phyloP scores from a whole-genome alignment of 2,113 vertebrate species.

The Tenrec ecaudatus region DNA sequence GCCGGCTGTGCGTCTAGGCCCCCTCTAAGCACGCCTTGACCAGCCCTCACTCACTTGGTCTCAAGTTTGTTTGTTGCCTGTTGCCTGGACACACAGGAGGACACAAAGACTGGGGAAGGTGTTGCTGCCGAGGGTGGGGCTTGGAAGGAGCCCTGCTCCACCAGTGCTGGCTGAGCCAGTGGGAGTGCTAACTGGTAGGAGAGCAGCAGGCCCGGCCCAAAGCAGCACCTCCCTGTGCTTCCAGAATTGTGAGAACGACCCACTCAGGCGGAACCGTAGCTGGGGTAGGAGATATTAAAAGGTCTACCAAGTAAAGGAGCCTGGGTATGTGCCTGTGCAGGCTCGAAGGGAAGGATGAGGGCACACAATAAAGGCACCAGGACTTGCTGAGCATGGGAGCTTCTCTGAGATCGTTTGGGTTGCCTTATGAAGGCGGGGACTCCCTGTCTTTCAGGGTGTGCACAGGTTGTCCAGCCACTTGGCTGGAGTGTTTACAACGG shows the following conservation, averaged over 20 bases:
- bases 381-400: background rate
- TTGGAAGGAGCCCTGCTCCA: background rate
- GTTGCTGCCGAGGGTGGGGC: background rate
- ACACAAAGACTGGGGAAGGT: background rate
- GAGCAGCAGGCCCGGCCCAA: background rate
- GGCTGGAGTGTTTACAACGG: background rate
- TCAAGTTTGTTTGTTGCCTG: slow-evolving; percentile 64
- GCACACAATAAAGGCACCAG: background rate
- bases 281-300: background rate
- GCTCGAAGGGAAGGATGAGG: too few relatives aligned
- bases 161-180: background rate
- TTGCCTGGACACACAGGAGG: slow-evolving; percentile 64
- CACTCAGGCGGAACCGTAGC: background rate
- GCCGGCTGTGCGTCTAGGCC: background rate
- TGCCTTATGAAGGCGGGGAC: background rate
- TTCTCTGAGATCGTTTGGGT: background rate
- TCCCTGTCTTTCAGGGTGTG: background rate
- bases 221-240: background rate
- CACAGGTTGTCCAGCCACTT: background rate
- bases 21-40: background rate
- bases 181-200: background rate
- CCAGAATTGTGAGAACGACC: background rate
- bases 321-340: background rate
- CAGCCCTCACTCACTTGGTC: background rate
- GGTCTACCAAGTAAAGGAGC: background rate